These are phyloP conservation scores for Pachyseris speciosa DNA, from an alignment of 64 coral and sea anemone genomes.

Conservation along the genomic window DNA sequence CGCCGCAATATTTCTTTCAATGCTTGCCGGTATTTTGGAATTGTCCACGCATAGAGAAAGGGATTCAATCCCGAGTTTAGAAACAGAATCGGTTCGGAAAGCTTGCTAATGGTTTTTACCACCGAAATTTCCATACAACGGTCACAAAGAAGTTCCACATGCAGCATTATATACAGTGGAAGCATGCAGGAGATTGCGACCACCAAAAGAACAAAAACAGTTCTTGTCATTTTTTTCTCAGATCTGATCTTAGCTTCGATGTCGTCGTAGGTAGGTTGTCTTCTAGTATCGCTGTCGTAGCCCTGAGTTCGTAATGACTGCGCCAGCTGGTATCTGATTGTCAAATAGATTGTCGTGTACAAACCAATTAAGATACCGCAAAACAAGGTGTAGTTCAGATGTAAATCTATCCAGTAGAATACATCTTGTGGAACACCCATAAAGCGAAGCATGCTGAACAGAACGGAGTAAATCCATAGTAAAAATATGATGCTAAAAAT, in stretches of 20 bases:
- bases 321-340: background rate
- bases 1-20: background rate
- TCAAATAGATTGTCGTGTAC: background rate
- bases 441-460: conserved; percentile 10
- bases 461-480: background rate
- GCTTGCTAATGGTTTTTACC: background rate
- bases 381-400: background rate
- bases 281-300: background rate
- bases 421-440: conserved; percentile 8
- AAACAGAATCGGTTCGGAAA: background rate
- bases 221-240: conserved; percentile 7
- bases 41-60: conserved; percentile 20
- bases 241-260: background rate
- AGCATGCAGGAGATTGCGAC: background rate
- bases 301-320: background rate
- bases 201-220: background rate
- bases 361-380: background rate
- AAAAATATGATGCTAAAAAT: background rate
- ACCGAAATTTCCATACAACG: background rate
- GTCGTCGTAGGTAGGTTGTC: background rate
- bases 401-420: conserved; percentile 21
- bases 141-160: conserved; percentile 14
- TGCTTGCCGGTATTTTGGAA: conserved; percentile 23
- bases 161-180: background rate
- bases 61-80: conserved; percentile 5